Evolutionary conservation across 2,888 invertebrate genomes (phyloP), one percentile per base, ranked within the genome.

Genomic region (Aleiodes alternator): DNA sequence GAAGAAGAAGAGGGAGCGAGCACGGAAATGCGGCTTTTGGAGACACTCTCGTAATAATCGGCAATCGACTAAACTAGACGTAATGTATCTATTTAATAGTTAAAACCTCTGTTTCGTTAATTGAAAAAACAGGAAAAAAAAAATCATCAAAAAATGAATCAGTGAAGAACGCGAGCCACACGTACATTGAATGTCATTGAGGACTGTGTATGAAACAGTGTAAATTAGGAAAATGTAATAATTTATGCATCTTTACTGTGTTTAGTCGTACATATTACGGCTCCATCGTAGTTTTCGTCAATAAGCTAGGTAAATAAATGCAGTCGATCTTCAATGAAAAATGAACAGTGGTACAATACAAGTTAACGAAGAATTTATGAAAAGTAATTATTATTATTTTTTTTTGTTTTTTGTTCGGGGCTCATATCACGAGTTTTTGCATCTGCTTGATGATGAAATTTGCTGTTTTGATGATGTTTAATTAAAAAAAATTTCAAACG

Each of bases 1-100:
- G 89, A 88, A 6, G 34, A 90, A n/a, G 91, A 91, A 31, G 91
- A 91, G 53, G 91, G 90, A 29, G 90, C 87, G 51, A 90, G 88
- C 69, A 80, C 82, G 51, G 87, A 87, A 75, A 86, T 89, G 82
- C 87, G 86, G 77, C 85, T 89, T 81, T 77, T 89, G 78, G 87
- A 87, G 68, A 87, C 86, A 77, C 88, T 89, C 82, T 88, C 88
- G 87, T 89, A 89, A 89, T 89, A 81, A 83, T 68, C 80, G 79
- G 73, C 69, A 74, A 75, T 56, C 72, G 76, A 77, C 64, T 66
- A 76, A 82, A 80, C 66, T 73, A 79, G 76, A 73, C 79, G 79
- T 79, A 82, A 84, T 76, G 80, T 82, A 83, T 79, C 82, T 84
- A 85, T 80, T 81, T 82, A 82, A 84, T 88, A 87, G 87, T 87